Conservation (phyloP, 1,140 invertebrate species). For the Pseudomyrmex gracilis region DNA sequence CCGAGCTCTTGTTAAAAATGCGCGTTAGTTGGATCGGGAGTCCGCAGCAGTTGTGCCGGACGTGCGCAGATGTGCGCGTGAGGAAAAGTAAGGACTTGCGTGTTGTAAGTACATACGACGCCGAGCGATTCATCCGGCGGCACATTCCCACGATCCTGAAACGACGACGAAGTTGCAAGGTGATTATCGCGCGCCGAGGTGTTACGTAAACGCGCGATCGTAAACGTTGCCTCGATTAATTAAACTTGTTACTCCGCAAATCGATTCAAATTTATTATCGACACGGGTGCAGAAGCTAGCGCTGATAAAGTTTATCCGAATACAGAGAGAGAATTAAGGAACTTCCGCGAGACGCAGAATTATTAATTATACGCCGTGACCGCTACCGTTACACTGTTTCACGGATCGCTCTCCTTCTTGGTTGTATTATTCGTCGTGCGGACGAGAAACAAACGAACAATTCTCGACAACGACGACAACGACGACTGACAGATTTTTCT, state of each 20-base stretch:
- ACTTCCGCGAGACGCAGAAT: too few species aligned
- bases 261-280: constrained; percentile 44
- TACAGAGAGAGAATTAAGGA: neutral
- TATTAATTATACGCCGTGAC: too few species aligned
- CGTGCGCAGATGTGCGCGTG: constrained; percentile 7
- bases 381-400: too few species aligned
- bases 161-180: constrained; percentile 29
- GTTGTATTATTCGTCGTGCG: too few species aligned
- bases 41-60: constrained; percentile 10
- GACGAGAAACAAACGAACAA: too few species aligned
- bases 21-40: constrained; percentile 25
- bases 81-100: constrained; percentile 35
- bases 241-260: constrained; percentile 15
- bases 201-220: constrained; percentile 33
- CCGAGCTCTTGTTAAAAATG: neutral
- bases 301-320: neutral
- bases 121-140: constrained; percentile 4
- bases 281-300: too few species aligned
- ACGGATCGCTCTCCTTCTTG: too few species aligned
- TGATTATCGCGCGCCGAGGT: constrained; percentile 32
- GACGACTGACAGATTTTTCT: too few species aligned
- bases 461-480: too few species aligned
- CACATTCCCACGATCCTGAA: constrained; percentile 41
- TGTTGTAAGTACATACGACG: neutral
- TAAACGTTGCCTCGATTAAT: constrained; percentile 35